Evolutionary conservation across 35 echinoderm and acorn worm species (phyloP).

Genomic region (Hemicentrotus pulcherrimus): DNA sequence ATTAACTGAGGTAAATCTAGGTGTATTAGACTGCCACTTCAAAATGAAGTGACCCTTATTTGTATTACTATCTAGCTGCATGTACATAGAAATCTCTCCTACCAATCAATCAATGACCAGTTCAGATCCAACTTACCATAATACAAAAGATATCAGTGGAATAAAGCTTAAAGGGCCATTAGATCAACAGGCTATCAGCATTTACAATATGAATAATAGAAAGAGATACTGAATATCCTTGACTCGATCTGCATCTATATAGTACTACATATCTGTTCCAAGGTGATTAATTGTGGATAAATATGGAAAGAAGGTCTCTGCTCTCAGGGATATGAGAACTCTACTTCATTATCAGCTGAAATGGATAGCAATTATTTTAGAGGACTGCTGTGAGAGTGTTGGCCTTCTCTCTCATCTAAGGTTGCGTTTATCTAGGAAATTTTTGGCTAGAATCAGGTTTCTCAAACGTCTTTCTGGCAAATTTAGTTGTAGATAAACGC

Average conservation of each 20-base stretch:
- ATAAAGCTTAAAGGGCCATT: neutral
- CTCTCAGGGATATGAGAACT: neutral
- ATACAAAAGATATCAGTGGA: neutral
- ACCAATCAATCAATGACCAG: neutral
- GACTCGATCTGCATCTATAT: neutral
- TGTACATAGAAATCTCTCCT: neutral
- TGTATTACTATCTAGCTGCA: neutral
- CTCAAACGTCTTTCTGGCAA: no score
- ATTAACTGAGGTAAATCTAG: neutral
- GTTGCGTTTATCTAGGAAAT: no score
- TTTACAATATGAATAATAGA: neutral
- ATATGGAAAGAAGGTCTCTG: neutral
- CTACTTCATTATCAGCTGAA: neutral
- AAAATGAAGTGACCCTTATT: neutral
- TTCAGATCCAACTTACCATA: neutral
- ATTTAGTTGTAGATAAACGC: no score
- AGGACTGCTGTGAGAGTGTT: neutral
- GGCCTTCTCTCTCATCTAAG: neutral
- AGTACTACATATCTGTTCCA: neutral
- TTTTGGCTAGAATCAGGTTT: no score
- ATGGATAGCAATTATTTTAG: constrained; percentile 5
- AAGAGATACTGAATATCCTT: neutral
- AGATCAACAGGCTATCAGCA: neutral
- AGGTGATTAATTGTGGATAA: neutral
- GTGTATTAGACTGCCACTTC: neutral